phyloP scores from a whole-genome alignment of 1,140 invertebrate species.

The Microplitis demolitor region DNA sequence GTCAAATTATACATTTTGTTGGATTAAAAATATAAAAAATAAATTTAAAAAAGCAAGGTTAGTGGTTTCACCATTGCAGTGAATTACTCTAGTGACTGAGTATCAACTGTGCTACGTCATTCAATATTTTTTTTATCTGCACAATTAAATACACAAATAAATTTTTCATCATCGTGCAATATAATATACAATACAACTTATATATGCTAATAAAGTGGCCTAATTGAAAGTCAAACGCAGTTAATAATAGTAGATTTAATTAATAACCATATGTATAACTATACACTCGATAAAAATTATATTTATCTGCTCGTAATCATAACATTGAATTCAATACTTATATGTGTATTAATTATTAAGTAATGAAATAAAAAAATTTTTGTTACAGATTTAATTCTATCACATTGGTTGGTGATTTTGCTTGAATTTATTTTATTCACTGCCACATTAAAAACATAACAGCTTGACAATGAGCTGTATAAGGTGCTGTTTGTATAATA shows the following conservation, averaged over 20 bases:
- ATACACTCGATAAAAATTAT: too few relatives aligned
- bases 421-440: background rate
- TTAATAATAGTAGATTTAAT: conserved; percentile 2
- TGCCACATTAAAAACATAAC: background rate
- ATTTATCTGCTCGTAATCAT: too few relatives aligned
- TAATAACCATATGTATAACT: too few relatives aligned
- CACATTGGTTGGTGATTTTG: background rate
- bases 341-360: too few relatives aligned
- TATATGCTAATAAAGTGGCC: background rate
- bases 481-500: conserved; percentile 55
- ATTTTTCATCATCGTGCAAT: background rate
- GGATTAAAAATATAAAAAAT: background rate
- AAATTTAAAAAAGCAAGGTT: conserved; percentile 15
- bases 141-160: conserved; percentile 16
- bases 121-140: conserved; percentile 22
- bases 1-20: background rate
- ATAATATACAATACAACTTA: background rate
- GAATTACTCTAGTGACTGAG: background rate
- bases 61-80: conserved; percentile 22
- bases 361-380: background rate
- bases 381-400: conserved; percentile 3
- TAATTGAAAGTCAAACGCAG: background rate
- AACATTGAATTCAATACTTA: too few relatives aligned
- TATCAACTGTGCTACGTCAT: conserved; percentile 27
- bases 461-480: conserved; percentile 52